Evolutionary conservation across 2,797 vertebrate genomes (phyloP).

Genomic region (Chaunax sp.): DNA sequence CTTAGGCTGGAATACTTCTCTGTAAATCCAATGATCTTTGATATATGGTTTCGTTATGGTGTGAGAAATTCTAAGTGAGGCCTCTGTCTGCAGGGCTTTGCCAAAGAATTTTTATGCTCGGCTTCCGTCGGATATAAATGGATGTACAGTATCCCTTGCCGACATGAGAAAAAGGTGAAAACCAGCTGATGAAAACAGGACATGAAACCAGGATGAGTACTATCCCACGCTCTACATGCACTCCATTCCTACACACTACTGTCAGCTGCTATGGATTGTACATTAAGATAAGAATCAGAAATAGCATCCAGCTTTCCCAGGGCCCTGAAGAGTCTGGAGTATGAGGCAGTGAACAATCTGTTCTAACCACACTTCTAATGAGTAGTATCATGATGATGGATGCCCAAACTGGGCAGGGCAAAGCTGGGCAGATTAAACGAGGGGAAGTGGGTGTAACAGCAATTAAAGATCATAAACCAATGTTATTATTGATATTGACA

Average conservation of each 20-base stretch:
- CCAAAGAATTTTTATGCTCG: conserved; percentile 31
- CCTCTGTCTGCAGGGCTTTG: not conserved
- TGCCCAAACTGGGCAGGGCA: conserved; percentile 45
- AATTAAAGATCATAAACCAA: conserved; percentile 46
- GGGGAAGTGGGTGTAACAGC: conserved; percentile 55
- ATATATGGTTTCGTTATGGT: conserved; percentile 9
- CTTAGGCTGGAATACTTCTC: not conserved
- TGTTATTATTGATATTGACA: not conserved
- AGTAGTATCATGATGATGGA: conserved; percentile 57
- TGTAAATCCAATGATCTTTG: conserved; percentile 10
- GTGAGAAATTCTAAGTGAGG: conserved; percentile 22
- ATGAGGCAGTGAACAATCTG: conserved; percentile 48
- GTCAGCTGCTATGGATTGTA: conserved; percentile 41
- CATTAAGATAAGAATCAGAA: conserved; percentile 66
- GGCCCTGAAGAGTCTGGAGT: conserved; percentile 36
- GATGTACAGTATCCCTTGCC: conserved; percentile 43
- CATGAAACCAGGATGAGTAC: conserved; percentile 51
- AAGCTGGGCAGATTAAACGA: conserved; percentile 16
- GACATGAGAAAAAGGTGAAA: conserved; percentile 56
- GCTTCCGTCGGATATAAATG: conserved; percentile 22
- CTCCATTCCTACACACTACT: conserved; percentile 31
- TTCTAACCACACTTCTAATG: conserved; percentile 59
- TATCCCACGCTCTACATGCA: conserved; percentile 30
- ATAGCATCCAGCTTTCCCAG: conserved; percentile 60
- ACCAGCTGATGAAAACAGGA: conserved; percentile 45